Base-by-base conservation (phyloP, 1,140 invertebrate species). In the Ericerus pela region DNA sequence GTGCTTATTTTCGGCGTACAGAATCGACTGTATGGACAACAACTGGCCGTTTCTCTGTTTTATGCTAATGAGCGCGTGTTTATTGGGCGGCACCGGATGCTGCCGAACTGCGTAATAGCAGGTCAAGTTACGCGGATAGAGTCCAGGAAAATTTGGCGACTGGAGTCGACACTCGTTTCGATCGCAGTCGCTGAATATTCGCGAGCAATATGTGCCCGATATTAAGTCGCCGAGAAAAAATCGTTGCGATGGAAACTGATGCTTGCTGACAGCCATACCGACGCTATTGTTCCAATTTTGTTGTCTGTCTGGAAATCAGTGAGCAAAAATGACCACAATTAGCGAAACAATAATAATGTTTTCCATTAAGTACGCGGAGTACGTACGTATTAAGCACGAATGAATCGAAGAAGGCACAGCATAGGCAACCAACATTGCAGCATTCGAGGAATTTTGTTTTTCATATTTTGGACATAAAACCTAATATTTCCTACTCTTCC, bases 61-160 rank as follows among this genome's bases (percentile, higher is more conserved):
- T 24, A 90, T 84, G 47, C 82, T 79, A 63, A 90, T 87, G 59
- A 90, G 72, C 3, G 85, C 85, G 67, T 88, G 84, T 70, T 87
- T 88, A 57, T 84, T 84, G 59, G 78, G 74, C 36, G 85, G 85
- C 60, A 85, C 79, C 66, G 83, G 81, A 68, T 85, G 84, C 68
- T 85, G 81, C 72, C 81, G 69, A 26, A 89, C 84, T 31, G 85
- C 86, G 64, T 86, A 89, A 70, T 88, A 89, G 67, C 87, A 90
- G 33, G 86, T 88, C 63, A 89, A 76, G 69, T 92, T 92, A 33
- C 88, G 76, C 0, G 88, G 88, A 70, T 92, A 92, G 31, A 92
- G 76, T 41, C 88, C 88, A 8, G 88, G 88, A 70, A 86, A 92
- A 73, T 92, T 92, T 20, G 89, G 88, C 31, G 87, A 90, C 68